Evolutionary conservation across 2,113 vertebrate genomes (phyloP), one percentile per base, ranked within the genome.

Genomic region (Brachypodius melanocephalos): DNA sequence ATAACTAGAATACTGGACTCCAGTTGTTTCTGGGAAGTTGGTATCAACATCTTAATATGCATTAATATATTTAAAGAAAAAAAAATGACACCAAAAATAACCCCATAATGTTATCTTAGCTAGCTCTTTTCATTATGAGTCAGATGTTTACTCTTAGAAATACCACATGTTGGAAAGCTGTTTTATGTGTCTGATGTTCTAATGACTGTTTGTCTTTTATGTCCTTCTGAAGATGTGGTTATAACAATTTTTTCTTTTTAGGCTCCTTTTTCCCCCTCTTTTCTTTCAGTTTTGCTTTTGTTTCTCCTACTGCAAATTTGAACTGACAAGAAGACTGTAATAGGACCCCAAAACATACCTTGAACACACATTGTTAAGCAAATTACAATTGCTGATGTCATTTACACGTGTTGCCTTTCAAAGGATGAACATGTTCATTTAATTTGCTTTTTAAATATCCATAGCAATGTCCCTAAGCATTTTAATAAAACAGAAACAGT

Each of bases 401-500:
- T 88, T 97, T 97, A 94, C 95, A 97, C 66, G 12, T 97, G 95
- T 96, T 90, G 75, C 93, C 87, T 97, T 98, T 97, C 93, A 95
- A 96, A 96, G 95, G 87, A 96, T 96, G 93, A 97, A 77, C 42
- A 8, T 73, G 74, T 80, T 96, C 59, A 95, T 97, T 98, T 97
- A 95, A 97, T 97, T 97, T 96, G 73, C 82, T 85, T 97, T 96
- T 95, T 90, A 96, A 98, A 95, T 71, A 97, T 97, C 84, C 65
- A 55, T 95, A 96, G 84, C 82, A 82, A 86, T 94, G 72, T 96
- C 94, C 96, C 94, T 59, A 90, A 91, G 91, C 96, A 92, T 96
- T 98, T 97, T 96, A 97, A 95, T 96, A 96, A 97, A 97, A 96
- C 85, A 96, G 87, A 94, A 97, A 97, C 88, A 92, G 88, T 97